Base-by-base conservation (phyloP, 2,888 invertebrate species). In the Machimus atricapillus region DNA sequence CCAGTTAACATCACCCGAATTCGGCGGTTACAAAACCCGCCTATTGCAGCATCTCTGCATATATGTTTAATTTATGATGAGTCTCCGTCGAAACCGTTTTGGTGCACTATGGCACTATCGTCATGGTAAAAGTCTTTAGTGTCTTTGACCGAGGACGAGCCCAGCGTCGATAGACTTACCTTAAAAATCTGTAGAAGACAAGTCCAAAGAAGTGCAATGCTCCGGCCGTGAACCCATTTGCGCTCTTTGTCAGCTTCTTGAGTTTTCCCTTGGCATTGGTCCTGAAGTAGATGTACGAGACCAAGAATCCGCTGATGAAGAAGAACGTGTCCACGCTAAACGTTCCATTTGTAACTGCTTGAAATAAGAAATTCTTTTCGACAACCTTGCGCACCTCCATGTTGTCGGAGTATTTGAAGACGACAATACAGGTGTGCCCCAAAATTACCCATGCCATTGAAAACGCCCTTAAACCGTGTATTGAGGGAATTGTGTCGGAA, bases 401-500 rank as follows among this genome's bases (percentile, higher is more conserved):
- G 92, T 97, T 97, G 91, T 97, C 97, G 76, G 96, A 95, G 91
- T 96, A 97, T 93, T 97, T 97, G 91, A 97, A 97, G 3, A 96
- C 95, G 3, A 96, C 94, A 90, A 97, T 96, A 91, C 96, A 96
- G 0, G 96, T 96, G 91, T 96, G 96, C 0, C 96, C 96, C 88
- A 95, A 93, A 88, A 95, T 95, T 87, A 95, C 95, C 95, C 95
- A 95, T 46, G 95, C 94, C 94, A 95, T 95, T 90, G 95, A 95
- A 88, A 95, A 92, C 14, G 94, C 94, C 76, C 96, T 92, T 14
- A 96, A 92, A 0, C 96, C 96, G 89, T 96, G 96, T 87, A 96
- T 95, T 76, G 96, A 96, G 14, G 96, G 95, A 88, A 97, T 95
- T 0, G 96, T 97, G 91, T 96, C 96, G n/a, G 95, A 94, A 12